Evolutionary conservation across 1,140 invertebrate species (phyloP), one percentile per base, ranked within the genome.

Genomic region (Drosophila sulfurigaster): DNA sequence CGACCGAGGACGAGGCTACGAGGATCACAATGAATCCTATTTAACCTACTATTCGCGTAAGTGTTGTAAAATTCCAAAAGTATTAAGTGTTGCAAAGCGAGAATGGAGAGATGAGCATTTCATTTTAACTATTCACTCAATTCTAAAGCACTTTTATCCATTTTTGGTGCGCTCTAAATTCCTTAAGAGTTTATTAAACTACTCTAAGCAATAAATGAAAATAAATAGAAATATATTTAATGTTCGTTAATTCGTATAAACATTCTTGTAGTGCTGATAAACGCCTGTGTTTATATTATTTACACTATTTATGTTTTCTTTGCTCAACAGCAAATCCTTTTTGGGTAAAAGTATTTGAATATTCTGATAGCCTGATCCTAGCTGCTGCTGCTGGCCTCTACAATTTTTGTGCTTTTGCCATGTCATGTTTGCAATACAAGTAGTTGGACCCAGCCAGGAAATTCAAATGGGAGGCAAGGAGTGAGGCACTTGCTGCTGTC

Each of bases 1-100:
- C 1, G 82, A 86, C 45, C 77, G 83, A 0, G 82, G 60, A 11
- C 58, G 73, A 5, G 82, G 90, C 52, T 91, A 79, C 52, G 90
- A 91, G 35, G 91, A 92, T 81, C 91, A 92, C 52, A 92, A 92
- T 62, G 91, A 92, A 58, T 92, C 91, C 8, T 92, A 91, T 73
- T 79, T 92, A 32, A 92, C 90, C 11, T 90, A 91, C 48, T 85
- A 82, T 41, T 83, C 87, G 45, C 71, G 91, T 92, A 67, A 83
- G 83, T 78, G 48, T 25, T 68, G 32, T 1, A 32, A 38, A 56
- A 16, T 6, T 2, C 35, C 3, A 5, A 0, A 20, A 6, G 4
- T 5, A 41, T 8, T 0, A 7, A 56, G 52, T 56, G 52, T 38
- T 30, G 28, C 1, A 7, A n/a, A 30, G 6, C 6, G 30, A 32